Base-by-base conservation (phyloP, 2,797 vertebrate species). In the Cottoperca gobio region DNA sequence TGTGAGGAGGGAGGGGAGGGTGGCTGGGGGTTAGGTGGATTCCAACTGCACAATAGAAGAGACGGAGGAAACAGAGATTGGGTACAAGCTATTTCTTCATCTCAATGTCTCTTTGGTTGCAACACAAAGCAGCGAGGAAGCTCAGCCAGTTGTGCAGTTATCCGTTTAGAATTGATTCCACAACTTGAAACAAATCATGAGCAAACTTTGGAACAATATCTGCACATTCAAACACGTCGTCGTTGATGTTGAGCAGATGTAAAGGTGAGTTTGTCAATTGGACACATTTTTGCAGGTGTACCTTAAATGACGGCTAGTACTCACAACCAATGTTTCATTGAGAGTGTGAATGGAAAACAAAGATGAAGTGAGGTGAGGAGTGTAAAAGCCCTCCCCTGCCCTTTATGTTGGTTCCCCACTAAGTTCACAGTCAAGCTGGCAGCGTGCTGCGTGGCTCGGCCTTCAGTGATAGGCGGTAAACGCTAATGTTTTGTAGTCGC, bases 1-100 rank as follows among this genome's bases (percentile, higher is more conserved):
- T 96, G 94, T 94, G 92, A 78, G 79, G 66, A 79, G 67, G 76
- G 76, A 78, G 75, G 86, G 76, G 58, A 11, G 52, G 37, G 68
- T 8, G 28, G 19, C 23, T 24, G 40, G 48, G 23, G 68, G 61
- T 65, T 21, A 64, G 78, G 59, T 60, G 53, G 68, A 81, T 69
- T 90, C 59, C 52, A 86, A 82, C 57, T 76, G 75, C 86, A 90
- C 65, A 79, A 67, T 69, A 85, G 76, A 55, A 85, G 69, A 59
- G 77, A 83, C 70, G 60, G 61, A 73, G 63, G 80, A 76, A 80
- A 35, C 61, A 70, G 66, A 80, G 76, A 82, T 54, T 55, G 45
- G 33, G 58, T 48, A 63, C 7, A 12, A 23, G 42, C 53, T 43
- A 2, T 62, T 63, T 80, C 48, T 68, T 76, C 33, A 48, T 68